Conservation (phyloP, 2,888 invertebrate genomes). For the Leptopilina myrica region DNA sequence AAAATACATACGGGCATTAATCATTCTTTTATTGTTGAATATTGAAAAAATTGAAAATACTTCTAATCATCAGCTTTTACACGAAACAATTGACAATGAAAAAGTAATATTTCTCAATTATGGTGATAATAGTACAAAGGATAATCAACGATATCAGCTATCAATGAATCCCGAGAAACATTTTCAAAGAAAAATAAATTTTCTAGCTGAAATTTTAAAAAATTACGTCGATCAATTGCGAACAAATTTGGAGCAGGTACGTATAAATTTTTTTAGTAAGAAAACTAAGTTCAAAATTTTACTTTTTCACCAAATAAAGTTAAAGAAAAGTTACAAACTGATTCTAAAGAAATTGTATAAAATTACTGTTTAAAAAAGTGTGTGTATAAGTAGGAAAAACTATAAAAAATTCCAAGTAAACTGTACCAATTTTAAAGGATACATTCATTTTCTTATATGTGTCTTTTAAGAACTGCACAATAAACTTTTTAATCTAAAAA, state of each 20-base stretch:
- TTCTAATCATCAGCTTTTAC: neutral
- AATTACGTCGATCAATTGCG: slow-evolving; percentile 63
- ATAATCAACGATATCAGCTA: slow-evolving; percentile 47
- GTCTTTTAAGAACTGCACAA: no score
- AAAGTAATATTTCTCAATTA: slow-evolving; percentile 49
- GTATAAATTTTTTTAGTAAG: neutral
- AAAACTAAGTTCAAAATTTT: no score
- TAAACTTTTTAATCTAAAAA: neutral
- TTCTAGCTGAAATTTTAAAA: slow-evolving; percentile 62
- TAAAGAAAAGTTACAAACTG: no score
- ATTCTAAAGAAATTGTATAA: no score
- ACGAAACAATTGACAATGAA: slow-evolving; percentile 25
- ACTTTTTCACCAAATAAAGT: no score
- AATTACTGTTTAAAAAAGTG: no score
- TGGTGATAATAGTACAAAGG: slow-evolving; percentile 44
- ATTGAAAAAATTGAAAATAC: neutral
- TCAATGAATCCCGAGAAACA: slow-evolving; percentile 51
- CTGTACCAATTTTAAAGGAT: no score
- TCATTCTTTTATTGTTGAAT: neutral
- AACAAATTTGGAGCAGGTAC: slow-evolving; percentile 44
- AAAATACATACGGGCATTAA: neutral
- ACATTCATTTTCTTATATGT: no score
- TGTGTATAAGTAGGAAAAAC: no score
- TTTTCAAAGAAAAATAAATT: slow-evolving; percentile 59
- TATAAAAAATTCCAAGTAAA: no score